Conservation (phyloP, 2,113 vertebrate genomes). For the Ceyx cyanopectus region DNA sequence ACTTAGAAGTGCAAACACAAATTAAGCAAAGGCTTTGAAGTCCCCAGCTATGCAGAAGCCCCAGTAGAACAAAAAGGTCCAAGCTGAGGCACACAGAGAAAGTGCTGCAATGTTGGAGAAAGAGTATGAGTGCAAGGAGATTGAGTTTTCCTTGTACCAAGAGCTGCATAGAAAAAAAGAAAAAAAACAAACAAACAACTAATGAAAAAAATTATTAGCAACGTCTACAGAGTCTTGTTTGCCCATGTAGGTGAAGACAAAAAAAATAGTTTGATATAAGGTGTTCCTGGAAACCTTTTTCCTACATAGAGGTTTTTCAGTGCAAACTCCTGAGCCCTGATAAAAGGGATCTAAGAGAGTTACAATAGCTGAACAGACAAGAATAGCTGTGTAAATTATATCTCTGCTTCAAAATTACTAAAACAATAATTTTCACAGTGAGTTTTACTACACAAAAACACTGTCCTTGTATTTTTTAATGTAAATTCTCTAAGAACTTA, state of each 20-base stretch:
- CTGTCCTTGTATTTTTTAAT: background rate
- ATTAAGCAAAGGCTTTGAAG: conserved; percentile 67
- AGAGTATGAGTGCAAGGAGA: background rate
- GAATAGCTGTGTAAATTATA: background rate
- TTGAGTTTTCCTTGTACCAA: background rate
- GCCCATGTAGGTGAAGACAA: background rate
- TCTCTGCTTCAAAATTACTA: background rate
- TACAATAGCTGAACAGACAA: background rate
- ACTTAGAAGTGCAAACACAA: conserved; percentile 57
- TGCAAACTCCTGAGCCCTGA: background rate
- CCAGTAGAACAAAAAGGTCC: conserved; percentile 49
- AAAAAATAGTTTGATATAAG: background rate
- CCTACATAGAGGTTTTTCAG: background rate
- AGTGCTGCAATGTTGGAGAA: background rate
- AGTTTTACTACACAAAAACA: background rate
- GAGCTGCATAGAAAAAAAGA: background rate
- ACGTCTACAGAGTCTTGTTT: background rate
- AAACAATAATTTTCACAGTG: background rate
- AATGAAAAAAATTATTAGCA: background rate
- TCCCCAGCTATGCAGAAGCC: background rate
- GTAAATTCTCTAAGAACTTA: background rate
- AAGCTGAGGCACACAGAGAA: conserved; percentile 1
- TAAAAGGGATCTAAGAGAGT: background rate
- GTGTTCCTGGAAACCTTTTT: background rate
- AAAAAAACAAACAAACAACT: background rate